Base-by-base conservation (phyloP, 2,888 invertebrate genomes). In the Tetranychus piercei region DNA sequence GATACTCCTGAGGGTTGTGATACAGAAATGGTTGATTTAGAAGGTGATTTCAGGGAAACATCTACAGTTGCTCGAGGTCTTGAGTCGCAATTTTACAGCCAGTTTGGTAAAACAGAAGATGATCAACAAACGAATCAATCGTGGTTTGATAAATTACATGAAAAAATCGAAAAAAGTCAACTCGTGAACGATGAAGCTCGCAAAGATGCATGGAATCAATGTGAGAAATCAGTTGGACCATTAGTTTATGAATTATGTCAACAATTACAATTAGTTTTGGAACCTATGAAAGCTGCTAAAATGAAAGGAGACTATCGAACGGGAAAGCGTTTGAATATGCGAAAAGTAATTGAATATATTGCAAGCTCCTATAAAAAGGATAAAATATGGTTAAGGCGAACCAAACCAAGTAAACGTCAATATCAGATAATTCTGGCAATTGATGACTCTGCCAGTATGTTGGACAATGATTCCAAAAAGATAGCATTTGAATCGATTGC, bases 291-390 rank as follows among this genome's bases (percentile, higher is more conserved):
- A 80, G 90, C 94, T 0, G 90, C 94, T 0, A 87, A 94, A 77
- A 85, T 94, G 55, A 91, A 88, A 84, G 99, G 99, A 23, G 99
- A 99, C 83, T 99, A 92, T 83, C 87, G 95, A 74, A 96, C 94
- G 0, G 99, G 99, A 0, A 90, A 94, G 77, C 87, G 99, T 8
- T 90, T 99, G 74, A 99, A 99, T 84, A 99, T 99, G 97, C 88
- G 96, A 71, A 92, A 91, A 80, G 84, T 83, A 77, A 77, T 99
- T 81, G 93, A 97, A 0, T 99, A 99, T 84, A 94, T 99, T 79
- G 99, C 99, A 22, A 96, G 96, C 77, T 92, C 97, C 83, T 99
- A 96, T 84, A 87, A 97, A 71, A 99, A 99, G 82, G 97, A 99
- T 82, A 95, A 96, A 82, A 99, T 99, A 80, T 99, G 99, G 99